Evolutionary conservation across 2,113 vertebrate genomes (phyloP).

Genomic region (Tragelaphus scriptus): DNA sequence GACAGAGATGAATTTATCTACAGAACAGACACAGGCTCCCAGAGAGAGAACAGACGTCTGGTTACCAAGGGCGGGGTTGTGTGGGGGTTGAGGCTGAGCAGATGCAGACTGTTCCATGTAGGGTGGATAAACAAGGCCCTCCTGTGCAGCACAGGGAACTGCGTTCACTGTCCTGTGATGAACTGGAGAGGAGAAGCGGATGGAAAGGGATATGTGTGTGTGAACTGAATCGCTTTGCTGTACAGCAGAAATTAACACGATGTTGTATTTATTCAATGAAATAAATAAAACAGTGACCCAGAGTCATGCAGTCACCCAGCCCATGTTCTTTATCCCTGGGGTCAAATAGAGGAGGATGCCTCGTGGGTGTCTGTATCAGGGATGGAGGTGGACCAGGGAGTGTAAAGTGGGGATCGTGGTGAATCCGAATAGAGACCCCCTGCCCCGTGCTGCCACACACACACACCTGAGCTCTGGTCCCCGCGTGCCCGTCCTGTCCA

Average conservation of each 20-base stretch:
- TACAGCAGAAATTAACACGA: background rate
- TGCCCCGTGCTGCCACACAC: background rate
- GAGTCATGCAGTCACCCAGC: background rate
- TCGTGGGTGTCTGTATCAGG: background rate
- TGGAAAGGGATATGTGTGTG: background rate
- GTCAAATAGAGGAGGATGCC: background rate
- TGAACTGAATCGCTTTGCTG: too few relatives aligned
- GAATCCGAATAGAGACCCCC: background rate
- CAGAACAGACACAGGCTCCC: background rate
- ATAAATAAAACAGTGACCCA: background rate
- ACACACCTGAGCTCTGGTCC: background rate
- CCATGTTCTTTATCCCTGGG: background rate
- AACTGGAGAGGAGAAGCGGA: background rate
- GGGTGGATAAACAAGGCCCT: background rate
- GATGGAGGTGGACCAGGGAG: background rate
- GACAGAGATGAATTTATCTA: background rate
- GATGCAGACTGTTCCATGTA: background rate
- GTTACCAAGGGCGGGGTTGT: background rate
- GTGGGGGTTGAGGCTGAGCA: background rate
- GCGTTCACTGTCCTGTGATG: fast-evolving
- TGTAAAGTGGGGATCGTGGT: background rate
- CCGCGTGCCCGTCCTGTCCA: background rate
- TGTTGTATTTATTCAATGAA: background rate
- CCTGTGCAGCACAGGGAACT: too few relatives aligned
- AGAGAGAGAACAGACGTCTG: background rate